phyloP scores from a whole-genome alignment of 2,888 invertebrate genomes.

The Panorpa germanica region DNA sequence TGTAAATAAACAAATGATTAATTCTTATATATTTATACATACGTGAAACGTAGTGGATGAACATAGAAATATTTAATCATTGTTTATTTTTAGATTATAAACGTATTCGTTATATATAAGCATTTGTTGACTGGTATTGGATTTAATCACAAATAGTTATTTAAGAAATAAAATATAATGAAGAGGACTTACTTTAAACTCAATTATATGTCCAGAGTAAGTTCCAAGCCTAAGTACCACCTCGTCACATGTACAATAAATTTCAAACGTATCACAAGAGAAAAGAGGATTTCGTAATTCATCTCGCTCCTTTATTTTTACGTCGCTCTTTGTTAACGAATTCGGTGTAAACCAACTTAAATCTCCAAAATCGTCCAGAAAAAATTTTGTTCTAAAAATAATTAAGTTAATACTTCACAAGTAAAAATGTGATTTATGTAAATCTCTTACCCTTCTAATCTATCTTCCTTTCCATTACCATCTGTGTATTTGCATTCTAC shows the following conservation, averaged over 20 bases:
- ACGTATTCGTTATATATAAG: not conserved
- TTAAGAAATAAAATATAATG: conserved; percentile 5
- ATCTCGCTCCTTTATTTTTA: too few species aligned
- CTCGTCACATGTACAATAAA: conserved; percentile 21
- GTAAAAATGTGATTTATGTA: too few species aligned
- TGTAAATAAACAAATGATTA: conserved; percentile 8
- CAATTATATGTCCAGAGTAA: conserved; percentile 43
- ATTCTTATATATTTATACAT: not conserved
- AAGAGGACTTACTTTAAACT: conserved; percentile 28
- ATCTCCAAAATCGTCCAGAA: conserved; percentile 38
- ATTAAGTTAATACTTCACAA: too few species aligned
- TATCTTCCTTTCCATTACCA: too few species aligned
- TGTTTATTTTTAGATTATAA: conserved; percentile 3
- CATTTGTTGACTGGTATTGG: not conserved
- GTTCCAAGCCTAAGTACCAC: conserved; percentile 36
- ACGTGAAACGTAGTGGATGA: not conserved
- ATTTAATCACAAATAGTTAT: conserved; percentile 2
- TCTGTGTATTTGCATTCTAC: too few species aligned
- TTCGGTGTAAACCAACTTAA: conserved; percentile 41
- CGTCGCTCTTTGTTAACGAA: too few species aligned
- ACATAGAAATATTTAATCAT: not conserved
- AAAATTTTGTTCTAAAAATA: conserved; percentile 22
- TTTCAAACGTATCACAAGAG: conserved; percentile 48
- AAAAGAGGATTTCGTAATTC: conserved; percentile 34
- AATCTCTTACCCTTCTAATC: too few species aligned